Base-by-base conservation (phyloP, 1,140 invertebrate genomes). In the Pectinophora gossypiella region DNA sequence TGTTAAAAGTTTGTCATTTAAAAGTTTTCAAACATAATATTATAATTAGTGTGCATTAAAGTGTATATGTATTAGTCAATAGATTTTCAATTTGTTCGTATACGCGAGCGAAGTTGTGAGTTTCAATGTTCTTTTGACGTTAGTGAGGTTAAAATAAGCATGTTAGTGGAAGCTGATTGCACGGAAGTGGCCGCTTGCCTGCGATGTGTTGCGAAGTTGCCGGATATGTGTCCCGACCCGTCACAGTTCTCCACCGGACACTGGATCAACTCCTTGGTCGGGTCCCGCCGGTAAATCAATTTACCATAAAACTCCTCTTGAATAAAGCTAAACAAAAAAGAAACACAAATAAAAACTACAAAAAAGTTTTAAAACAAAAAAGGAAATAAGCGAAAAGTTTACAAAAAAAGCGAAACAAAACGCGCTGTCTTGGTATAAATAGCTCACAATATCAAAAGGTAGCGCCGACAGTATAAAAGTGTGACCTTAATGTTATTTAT, bases 191-290 rank as follows among this genome's bases (percentile, higher is more conserved):
- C 36, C 63, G 70, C 89, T 89, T 89, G 89, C 89, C 89, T 90
- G 87, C 89, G 87, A 82, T 96, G 95, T 35, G 95, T 95, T 21
- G 94, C 93, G 84, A 95, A 96, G 88, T 95, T 95, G 58, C 95
- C 95, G 15, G 95, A 95, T 20, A 95, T 91, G 84, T 96, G 95
- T 54, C 95, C 95, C 35, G 93, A 93, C 19, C 95, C 95, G 83
- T 96, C 95, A 85, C 95, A 98, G 19, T 94, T 94, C n/a, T 95
- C 94, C 12, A 96, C 97, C 1, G 96, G 96, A 85, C 96, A 98
- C 87, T 96, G 96, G 38, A 96, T 75, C 51, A 87, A 81, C 68
- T 89, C 85, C 66, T 80, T 78, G 61, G 77, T 73, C 52, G 59
- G 64, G 62, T 86, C 81, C 48, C 73, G 74, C 7, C 19, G 73